Percentiles rank a stretch among this genome's conserved stretches.
Evolutionary conservation across 2,888 invertebrate species (phyloP).

Genomic region (Troides helena): DNA sequence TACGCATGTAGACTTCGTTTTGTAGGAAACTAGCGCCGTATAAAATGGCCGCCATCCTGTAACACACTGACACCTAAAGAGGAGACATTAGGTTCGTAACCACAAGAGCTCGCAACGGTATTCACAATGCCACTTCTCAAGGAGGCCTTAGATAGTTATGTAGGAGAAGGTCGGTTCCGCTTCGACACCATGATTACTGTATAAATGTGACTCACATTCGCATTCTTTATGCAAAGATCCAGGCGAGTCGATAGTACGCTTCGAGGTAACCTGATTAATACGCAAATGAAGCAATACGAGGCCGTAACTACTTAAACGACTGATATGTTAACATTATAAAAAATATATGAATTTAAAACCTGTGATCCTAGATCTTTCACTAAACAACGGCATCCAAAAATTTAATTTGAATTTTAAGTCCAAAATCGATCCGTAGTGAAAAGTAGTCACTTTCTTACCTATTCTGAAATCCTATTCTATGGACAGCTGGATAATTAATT

Average conservation of each 20-base stretch:
- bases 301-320: neutral
- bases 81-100: constrained; percentile 24
- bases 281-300: neutral
- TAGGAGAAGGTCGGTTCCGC: constrained; percentile 50
- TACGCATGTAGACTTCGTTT: neutral
- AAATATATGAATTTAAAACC: too few species aligned
- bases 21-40: neutral
- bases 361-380: too few species aligned
- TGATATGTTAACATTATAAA: too few species aligned
- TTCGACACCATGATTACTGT: constrained; percentile 46
- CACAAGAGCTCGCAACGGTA: constrained; percentile 31
- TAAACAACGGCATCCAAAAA: too few species aligned
- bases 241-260: neutral
- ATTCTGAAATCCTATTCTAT: neutral
- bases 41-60: constrained; percentile 7
- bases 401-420: too few species aligned
- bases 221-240: constrained; percentile 20
- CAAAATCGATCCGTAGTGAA: neutral
- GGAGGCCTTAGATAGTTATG: constrained; percentile 31
- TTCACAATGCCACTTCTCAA: constrained; percentile 31
- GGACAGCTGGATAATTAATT: constrained; percentile 17
- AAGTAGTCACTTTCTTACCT: neutral
- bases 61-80: constrained; percentile 23
- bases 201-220: constrained; percentile 47
- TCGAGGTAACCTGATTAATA: neutral